phyloP scores from a whole-genome alignment of 2,888 invertebrate species.

The Phaonia tiefii region DNA sequence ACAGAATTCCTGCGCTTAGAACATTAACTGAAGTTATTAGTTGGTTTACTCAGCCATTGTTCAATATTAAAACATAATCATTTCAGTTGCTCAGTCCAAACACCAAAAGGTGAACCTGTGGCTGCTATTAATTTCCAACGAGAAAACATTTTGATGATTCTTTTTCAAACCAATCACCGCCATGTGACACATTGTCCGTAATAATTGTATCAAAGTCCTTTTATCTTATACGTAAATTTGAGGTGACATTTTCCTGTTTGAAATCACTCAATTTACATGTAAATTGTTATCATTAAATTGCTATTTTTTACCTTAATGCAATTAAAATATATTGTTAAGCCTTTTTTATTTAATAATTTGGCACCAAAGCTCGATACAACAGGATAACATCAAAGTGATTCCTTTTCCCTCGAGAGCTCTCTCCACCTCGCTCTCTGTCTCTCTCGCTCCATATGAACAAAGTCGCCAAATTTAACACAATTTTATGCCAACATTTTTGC shows the following conservation, averaged over 20 bases:
- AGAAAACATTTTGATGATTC: too few species aligned
- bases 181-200: not conserved
- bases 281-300: slow-evolving; percentile 64
- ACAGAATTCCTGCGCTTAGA: too few species aligned
- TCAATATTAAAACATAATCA: too few species aligned
- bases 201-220: not conserved
- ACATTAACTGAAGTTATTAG: too few species aligned
- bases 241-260: not conserved
- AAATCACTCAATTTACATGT: slow-evolving; percentile 59
- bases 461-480: not conserved
- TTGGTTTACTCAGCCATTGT: too few species aligned
- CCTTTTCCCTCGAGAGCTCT: too few species aligned
- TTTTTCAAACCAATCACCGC: too few species aligned
- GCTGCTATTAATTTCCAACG: too few species aligned
- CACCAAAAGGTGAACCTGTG: too few species aligned
- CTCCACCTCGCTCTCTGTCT: too few species aligned
- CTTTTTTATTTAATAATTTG: not conserved
- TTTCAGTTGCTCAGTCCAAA: too few species aligned
- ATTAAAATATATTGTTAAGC: slow-evolving; percentile 62
- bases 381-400: slow-evolving; percentile 58
- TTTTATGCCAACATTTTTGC: slow-evolving; percentile 26
- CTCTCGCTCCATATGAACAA: not conserved
- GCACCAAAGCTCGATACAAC: not conserved
- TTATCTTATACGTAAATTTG: not conserved
- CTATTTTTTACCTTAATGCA: slow-evolving; percentile 55